phyloP scores from a whole-genome alignment of 2,113 vertebrate genomes.

The Lycaon pictus region DNA sequence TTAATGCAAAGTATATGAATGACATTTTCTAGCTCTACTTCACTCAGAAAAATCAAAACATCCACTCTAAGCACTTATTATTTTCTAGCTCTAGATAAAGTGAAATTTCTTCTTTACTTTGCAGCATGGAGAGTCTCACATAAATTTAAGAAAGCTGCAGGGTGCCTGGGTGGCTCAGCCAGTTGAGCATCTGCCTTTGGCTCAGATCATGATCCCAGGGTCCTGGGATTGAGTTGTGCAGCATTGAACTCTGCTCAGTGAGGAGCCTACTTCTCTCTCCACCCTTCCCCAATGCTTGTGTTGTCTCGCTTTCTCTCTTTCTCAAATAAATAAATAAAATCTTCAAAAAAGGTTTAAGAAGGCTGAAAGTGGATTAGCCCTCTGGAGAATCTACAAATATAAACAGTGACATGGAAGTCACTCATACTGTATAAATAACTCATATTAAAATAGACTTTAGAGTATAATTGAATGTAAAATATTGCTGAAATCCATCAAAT shows the following conservation, averaged over 20 bases:
- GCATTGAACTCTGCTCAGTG: too few relatives aligned
- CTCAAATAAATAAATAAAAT: too few relatives aligned
- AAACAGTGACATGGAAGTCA: constrained; percentile 21
- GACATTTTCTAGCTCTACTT: constrained; percentile 4
- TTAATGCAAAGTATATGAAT: neutral
- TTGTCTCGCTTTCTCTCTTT: too few relatives aligned
- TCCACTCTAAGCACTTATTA: neutral
- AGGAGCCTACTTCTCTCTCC: too few relatives aligned
- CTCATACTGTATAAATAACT: neutral
- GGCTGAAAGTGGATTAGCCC: neutral
- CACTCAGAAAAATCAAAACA: constrained; percentile 51
- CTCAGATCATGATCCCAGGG: too few relatives aligned
- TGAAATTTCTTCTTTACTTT: constrained; percentile 15
- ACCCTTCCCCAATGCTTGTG: too few relatives aligned
- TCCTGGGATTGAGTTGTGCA: too few relatives aligned
- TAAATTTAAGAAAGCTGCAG: constrained; percentile 39
- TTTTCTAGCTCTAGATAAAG: neutral
- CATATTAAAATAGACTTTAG: neutral
- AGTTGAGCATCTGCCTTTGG: too few relatives aligned
- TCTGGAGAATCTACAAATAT: constrained; percentile 49
- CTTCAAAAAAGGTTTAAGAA: neutral
- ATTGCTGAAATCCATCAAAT: constrained; percentile 23
- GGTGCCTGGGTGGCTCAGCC: too few relatives aligned
- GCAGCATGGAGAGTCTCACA: neutral
- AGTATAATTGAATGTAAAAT: neutral